Evolutionary conservation across 2,113 vertebrate species (phyloP), one percentile per base, ranked within the genome.

Genomic region (Seriola dumerili): DNA sequence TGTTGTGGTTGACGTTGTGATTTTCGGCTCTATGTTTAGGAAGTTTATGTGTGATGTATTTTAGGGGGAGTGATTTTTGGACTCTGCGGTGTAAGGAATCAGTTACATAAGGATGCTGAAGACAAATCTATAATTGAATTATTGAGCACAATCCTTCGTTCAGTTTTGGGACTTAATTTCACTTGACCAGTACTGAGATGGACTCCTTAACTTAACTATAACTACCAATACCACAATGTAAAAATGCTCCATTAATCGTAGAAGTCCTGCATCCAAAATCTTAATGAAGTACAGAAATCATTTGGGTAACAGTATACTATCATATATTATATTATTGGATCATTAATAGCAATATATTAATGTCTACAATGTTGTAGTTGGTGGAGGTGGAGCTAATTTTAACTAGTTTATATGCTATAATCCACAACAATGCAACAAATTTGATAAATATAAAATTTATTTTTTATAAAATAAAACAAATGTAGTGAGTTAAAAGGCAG

Each of bases 1-100:
- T 62, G 62, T 54, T 80, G 25, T 42, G 65, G 46, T 72, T 74
- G 83, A 82, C 57, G 2, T 80, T 52, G 77, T 73, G 64, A 87
- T 84, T 88, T 29, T 88, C 7, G 66, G 61, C 21, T 75, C 83
- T 78, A 84, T 83, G 74, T 86, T 82, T 81, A 67, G 83, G 52
- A 57, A 21, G 14, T 76, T 90, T 80, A 76, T 70, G 25, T 29
- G 61, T 25, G 50, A 19, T 48, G 4, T 81, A 79, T 86, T 92
- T 87, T 77, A 52, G 78, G 78, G 21, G 79, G 55, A 68, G 40
- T 10, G 32, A 57, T 36, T 76, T 44, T 78, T 63, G 54, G 54
- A 81, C 69, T 65, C 11, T 34, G 34, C 69, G 50, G 55, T 72
- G 38, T 73, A 75, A 68, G 72, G 57, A 80, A 76, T 32, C 3